Conservation (phyloP, 2,113 vertebrate genomes). For the Oncorhynchus mykiss region DNA sequence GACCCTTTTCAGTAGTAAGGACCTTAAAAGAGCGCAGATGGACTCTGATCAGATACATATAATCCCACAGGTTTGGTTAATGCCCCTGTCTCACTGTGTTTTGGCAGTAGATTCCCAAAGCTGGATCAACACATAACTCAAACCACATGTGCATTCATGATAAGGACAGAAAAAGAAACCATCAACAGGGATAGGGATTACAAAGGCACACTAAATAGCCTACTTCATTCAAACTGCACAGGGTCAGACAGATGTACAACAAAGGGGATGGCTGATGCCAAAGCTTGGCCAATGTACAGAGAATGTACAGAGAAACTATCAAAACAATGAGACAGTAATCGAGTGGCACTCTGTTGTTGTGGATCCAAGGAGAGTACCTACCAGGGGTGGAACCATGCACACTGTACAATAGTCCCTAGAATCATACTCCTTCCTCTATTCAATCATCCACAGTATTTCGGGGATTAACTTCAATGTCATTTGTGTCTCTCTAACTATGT, state of each 20-base stretch:
- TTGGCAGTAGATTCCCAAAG: slow-evolving; percentile 55
- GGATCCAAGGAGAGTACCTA: slow-evolving; percentile 55
- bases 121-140: slow-evolving; percentile 51
- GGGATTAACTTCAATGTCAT: slow-evolving; percentile 53
- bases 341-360: slow-evolving; percentile 51
- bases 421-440: slow-evolving; percentile 34
- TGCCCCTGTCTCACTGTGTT: slow-evolving; percentile 9
- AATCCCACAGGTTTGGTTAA: slow-evolving; percentile 2
- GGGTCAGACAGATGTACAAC: slow-evolving; percentile 38
- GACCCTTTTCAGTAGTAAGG: no score
- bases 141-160: slow-evolving; percentile 60
- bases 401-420: slow-evolving; percentile 34
- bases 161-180: slow-evolving; percentile 64
- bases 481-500: slow-evolving; percentile 66
- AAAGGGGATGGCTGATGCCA: slow-evolving; percentile 38
- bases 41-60: no score
- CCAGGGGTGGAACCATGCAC: slow-evolving; percentile 25
- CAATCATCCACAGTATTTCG: slow-evolving; percentile 40
- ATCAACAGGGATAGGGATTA: slow-evolving; percentile 57
- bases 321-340: slow-evolving; percentile 59
- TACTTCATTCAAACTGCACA: slow-evolving; percentile 58
- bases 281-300: slow-evolving; percentile 39
- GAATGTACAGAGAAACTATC: slow-evolving; percentile 28
- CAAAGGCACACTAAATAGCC: slow-evolving; percentile 72
- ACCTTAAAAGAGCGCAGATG: no score